phyloP scores from a whole-genome alignment of 2,888 invertebrate genomes.

The Neuroscelio doddi region DNA sequence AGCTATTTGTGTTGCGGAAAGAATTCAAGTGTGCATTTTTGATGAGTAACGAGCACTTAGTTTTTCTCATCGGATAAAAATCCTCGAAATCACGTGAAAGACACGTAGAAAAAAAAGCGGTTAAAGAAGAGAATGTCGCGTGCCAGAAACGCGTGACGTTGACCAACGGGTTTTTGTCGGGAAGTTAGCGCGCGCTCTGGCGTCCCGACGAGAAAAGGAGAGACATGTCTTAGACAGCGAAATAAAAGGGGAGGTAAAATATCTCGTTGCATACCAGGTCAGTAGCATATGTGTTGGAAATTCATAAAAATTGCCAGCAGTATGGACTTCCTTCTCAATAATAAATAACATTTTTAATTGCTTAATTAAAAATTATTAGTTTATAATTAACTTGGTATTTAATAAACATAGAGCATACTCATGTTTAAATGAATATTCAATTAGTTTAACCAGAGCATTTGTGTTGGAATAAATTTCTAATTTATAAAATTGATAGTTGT shows the following conservation, averaged over 20 bases:
- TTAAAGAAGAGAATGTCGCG: constrained; percentile 49
- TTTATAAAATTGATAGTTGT: no score
- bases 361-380: no score
- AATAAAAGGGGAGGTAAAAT: constrained; percentile 33
- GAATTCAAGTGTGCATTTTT: not conserved
- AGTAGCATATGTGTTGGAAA: constrained; percentile 18
- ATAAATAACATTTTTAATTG: no score
- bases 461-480: no score
- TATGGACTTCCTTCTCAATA: no score
- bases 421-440: no score
- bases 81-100: constrained; percentile 29
- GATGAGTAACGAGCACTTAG: constrained; percentile 2
- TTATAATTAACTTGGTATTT: no score
- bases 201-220: constrained; percentile 21
- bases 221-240: constrained; percentile 16
- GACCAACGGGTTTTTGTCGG: constrained; percentile 54
- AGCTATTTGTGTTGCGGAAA: no score
- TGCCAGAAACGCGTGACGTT: constrained; percentile 49
- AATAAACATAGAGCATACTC: no score
- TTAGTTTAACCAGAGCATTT: no score
- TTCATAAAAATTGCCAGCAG: no score
- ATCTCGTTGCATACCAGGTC: constrained; percentile 24
- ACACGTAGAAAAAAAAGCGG: constrained; percentile 22
- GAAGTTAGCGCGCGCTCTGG: constrained; percentile 36
- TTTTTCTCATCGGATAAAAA: constrained; percentile 28